A percentile compares a stretch with the other conserved stretches of the same genome.
These are phyloP conservation scores for Drosophila basisetae DNA, from an alignment of 2,888 invertebrate species.

Conservation along the genomic window DNA sequence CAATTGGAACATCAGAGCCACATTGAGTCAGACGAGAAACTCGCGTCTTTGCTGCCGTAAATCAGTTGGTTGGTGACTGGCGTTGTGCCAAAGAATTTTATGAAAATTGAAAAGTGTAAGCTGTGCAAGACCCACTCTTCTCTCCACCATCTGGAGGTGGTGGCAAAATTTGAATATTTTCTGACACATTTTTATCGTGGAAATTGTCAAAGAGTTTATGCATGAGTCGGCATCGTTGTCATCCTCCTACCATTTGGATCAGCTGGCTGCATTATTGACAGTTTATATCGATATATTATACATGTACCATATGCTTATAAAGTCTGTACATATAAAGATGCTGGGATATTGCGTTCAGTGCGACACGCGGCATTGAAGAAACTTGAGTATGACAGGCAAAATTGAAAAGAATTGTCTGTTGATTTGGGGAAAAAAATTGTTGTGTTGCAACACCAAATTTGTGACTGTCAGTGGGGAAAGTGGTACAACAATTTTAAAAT, in stretches of 20 bases:
- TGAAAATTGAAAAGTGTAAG: conserved; percentile 77
- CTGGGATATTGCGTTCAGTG: conserved; percentile 21
- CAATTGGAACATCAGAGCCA: conserved; percentile 60
- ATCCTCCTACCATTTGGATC: conserved; percentile 38
- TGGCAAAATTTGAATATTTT: conserved; percentile 70
- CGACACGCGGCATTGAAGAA: conserved; percentile 30
- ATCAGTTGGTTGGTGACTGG: conserved; percentile 72
- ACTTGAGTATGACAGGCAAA: conserved; percentile 37
- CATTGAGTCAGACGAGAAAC: conserved; percentile 62
- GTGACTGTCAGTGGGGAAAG: conserved; percentile 44
- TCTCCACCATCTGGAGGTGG: not conserved
- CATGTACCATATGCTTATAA: conserved; percentile 11
- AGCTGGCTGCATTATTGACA: conserved; percentile 70
- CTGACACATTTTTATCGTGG: conserved; percentile 77
- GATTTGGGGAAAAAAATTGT: conserved; percentile 11
- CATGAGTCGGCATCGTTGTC: conserved; percentile 26
- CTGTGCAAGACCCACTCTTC: conserved; percentile 24
- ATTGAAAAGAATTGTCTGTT: conserved; percentile 53
- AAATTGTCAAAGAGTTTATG: conserved; percentile 79
- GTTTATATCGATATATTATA: conserved; percentile 58
- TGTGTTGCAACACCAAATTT: conserved; percentile 54
- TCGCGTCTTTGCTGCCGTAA: conserved; percentile 66
- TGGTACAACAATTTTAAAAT: conserved; percentile 33
- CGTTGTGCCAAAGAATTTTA: conserved; percentile 71
- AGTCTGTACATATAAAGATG: conserved; percentile 11